phyloP scores from a whole-genome alignment of 2,888 invertebrate species.

The Perizoma flavofasciatum region DNA sequence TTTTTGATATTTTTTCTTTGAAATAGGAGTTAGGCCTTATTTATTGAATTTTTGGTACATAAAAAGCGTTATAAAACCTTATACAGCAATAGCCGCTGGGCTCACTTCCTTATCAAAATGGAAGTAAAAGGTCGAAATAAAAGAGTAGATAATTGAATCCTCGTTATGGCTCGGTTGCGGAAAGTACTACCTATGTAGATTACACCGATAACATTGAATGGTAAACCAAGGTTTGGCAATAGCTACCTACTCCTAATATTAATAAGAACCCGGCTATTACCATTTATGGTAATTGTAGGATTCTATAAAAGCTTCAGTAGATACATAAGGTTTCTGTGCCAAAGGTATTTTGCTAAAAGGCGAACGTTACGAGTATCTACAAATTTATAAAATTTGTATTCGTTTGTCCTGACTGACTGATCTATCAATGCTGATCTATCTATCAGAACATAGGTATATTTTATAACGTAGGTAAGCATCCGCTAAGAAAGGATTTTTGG shows the following conservation, averaged over 20 bases:
- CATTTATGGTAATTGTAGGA: constrained; percentile 11
- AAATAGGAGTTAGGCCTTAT: too few relatives aligned
- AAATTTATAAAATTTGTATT: too few relatives aligned
- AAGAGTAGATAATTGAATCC: constrained; percentile 28
- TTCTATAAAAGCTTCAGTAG: constrained; percentile 7
- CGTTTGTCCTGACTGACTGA: too few relatives aligned
- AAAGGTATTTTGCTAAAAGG: not conserved
- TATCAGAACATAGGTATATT: too few relatives aligned
- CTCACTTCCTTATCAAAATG: constrained; percentile 10
- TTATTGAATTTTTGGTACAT: too few relatives aligned
- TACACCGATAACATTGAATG: constrained; percentile 26
- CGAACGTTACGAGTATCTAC: too few relatives aligned
- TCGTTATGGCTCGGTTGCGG: constrained; percentile 12
- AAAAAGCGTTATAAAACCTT: too few relatives aligned
- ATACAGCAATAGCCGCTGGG: not conserved
- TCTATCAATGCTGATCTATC: too few relatives aligned
- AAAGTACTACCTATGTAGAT: constrained; percentile 18
- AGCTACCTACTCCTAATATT: constrained; percentile 6
- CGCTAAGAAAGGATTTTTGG: too few relatives aligned
- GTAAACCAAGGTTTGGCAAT: constrained; percentile 20
- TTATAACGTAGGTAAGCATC: too few relatives aligned
- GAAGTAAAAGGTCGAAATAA: constrained; percentile 24
- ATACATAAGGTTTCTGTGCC: not conserved
- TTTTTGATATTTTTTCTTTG: too few relatives aligned
- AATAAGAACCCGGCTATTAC: constrained; percentile 11